These are phyloP conservation scores for Palythoa heliodiscus DNA, from an alignment of 92 coral and sea anemone species.

Conservation along the genomic window DNA sequence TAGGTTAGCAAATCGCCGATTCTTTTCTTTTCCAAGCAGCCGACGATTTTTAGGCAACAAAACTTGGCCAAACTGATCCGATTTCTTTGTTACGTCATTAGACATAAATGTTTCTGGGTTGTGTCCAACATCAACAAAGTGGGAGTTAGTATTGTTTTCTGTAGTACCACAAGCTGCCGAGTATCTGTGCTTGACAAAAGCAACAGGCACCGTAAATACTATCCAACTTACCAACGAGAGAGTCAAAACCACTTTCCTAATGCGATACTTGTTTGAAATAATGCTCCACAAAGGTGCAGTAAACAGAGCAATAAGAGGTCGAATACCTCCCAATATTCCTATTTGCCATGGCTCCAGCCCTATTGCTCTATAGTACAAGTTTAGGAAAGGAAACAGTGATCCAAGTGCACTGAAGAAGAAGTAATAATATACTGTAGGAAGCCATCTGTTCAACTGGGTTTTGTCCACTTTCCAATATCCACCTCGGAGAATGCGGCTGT, in stretches of 20 bases:
- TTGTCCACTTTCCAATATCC: constrained; percentile 74
- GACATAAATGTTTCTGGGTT: background rate
- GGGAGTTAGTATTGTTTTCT: constrained; percentile 25
- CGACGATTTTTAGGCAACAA: constrained; percentile 10
- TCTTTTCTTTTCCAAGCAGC: background rate
- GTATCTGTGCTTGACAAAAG: constrained; percentile 56
- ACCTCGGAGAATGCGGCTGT: constrained; percentile 43
- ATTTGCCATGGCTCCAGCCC: constrained; percentile 90
- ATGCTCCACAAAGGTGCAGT: constrained; percentile 82
- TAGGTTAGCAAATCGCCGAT: constrained; percentile 22
- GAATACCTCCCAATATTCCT: constrained; percentile 84
- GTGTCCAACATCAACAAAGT: background rate
- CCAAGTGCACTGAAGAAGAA: constrained; percentile 87
- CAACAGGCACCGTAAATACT: constrained; percentile 66
- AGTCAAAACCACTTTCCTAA: constrained; percentile 67
- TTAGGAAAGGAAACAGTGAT: constrained; percentile 77
- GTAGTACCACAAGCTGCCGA: constrained; percentile 44
- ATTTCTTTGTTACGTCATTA: constrained; percentile 17
- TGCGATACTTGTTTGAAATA: constrained; percentile 68
- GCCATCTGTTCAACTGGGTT: constrained; percentile 63
- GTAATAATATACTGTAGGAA: constrained; percentile 75
- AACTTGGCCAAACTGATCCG: constrained; percentile 30
- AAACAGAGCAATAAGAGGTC: constrained; percentile 75
- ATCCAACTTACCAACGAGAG: constrained; percentile 77
- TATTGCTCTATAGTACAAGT: constrained; percentile 72